Evolutionary conservation across 2,113 vertebrate species (phyloP).

Genomic region (Ictalurus furcatus): DNA sequence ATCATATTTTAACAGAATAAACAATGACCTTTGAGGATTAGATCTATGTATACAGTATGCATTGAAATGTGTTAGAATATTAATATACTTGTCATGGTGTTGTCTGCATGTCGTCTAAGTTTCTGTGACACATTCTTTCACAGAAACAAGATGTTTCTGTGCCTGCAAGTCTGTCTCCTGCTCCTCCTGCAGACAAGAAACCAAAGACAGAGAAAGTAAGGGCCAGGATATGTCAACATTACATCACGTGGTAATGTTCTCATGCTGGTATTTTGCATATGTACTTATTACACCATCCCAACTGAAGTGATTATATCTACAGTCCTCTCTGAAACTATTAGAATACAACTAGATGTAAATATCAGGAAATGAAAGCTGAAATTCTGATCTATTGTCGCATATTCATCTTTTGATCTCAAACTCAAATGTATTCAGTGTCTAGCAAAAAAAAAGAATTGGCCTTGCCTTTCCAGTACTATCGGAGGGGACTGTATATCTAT

Average conservation of each 20-base stretch:
- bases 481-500: not conserved
- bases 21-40: not conserved
- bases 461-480: too few relatives aligned
- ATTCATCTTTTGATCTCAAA: too few relatives aligned
- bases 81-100: not conserved
- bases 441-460: too few relatives aligned
- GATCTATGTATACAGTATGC: not conserved
- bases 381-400: too few relatives aligned
- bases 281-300: not conserved
- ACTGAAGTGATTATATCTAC: not conserved
- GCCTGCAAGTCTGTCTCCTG: slow-evolving; percentile 40
- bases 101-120: not conserved
- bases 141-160: slow-evolving; percentile 54
- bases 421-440: too few relatives aligned
- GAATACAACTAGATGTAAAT: too few relatives aligned
- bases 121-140: not conserved
- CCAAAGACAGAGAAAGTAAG: slow-evolving; percentile 36
- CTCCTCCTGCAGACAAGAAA: slow-evolving; percentile 64
- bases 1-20: not conserved
- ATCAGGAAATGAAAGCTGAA: too few relatives aligned
- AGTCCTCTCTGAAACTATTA: too few relatives aligned
- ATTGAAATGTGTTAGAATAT: not conserved
- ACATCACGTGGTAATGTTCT: not conserved
- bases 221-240: not conserved
- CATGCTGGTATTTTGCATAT: not conserved